Base-by-base conservation (phyloP, 2,797 vertebrate genomes). In the Anguilla megastoma region DNA sequence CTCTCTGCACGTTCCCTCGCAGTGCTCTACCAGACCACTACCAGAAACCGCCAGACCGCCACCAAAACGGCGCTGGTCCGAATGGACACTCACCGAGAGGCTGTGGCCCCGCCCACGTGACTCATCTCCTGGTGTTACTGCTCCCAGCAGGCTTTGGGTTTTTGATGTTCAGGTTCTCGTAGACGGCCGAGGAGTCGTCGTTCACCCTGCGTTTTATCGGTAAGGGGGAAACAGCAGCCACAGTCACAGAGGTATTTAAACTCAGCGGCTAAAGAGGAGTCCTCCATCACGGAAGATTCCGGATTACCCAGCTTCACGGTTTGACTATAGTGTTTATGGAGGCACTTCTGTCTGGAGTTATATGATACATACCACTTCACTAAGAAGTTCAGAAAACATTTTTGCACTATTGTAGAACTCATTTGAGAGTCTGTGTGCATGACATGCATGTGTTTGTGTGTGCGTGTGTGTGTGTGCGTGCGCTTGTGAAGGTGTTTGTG, bases 161-260 rank as follows among this genome's bases (percentile, higher is more conserved):
- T 94, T 97, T 97, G 91, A 98, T 96, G 93, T 96, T 97, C 14
- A 98, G 94, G 94, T 98, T 98, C 95, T 98, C 97, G 33, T 98
- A 98, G 87, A 98, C 95, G 8, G 96, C 95, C 2, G 97, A 93
- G 0, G 97, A 94, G 33, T 98, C 97, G 0, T 98, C 97, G 0
- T 97, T 97, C 87, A 60, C 74, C 92, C 94, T 90, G 92, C 96
- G 96, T 30, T 4, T 52, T 6, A 41, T 36, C 36, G 14, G 56
- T 21, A 36, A 71, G 30, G 69, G 6, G 16, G 54, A 69, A 50
- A 41, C 36, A 41, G 50, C 27, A 18, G 60, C 63, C 18, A 83
- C 58, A 91, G n/a, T 91, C 4, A 52, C 56, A 88, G 3, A 54
- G 1, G 2, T 4, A 82, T 41, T 33, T 63, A 85, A 48, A 50